Conservation (phyloP, 2,113 vertebrate species). For the Formicarius rufipectus region DNA sequence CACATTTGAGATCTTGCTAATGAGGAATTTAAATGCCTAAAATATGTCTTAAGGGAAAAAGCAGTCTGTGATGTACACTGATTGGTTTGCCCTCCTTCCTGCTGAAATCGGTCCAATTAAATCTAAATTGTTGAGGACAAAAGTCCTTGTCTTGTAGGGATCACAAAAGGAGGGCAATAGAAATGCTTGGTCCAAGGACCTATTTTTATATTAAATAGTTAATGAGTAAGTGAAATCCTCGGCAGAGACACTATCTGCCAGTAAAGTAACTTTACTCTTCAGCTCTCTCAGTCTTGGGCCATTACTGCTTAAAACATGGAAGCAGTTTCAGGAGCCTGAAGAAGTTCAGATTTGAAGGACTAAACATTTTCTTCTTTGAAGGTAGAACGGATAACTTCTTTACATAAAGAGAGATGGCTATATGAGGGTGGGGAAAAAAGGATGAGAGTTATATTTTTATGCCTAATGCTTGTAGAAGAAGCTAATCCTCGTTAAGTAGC, state of each 20-base stretch:
- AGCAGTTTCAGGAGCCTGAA: background rate
- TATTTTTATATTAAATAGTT: background rate
- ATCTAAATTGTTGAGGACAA: background rate
- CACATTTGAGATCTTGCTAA: background rate
- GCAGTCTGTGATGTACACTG: background rate
- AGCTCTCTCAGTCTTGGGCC: background rate
- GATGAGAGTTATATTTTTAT: background rate
- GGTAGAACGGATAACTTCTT: background rate
- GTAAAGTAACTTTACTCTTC: background rate
- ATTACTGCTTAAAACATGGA: background rate
- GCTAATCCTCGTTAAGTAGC: background rate
- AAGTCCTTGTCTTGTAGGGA: background rate
- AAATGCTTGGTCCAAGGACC: background rate
- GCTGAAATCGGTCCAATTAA: background rate
- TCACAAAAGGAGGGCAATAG: background rate
- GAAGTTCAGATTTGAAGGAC: background rate
- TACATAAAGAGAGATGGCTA: background rate
- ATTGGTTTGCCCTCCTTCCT: background rate
- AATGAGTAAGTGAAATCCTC: background rate
- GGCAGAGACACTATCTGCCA: background rate
- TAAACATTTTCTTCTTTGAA: background rate
- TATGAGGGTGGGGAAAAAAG: background rate
- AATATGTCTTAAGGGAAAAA: background rate
- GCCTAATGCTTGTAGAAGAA: background rate
- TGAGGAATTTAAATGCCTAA: background rate